Evolutionary conservation across 1,140 invertebrate species (phyloP).

Genomic region (Zaprionus tsacasi): DNA sequence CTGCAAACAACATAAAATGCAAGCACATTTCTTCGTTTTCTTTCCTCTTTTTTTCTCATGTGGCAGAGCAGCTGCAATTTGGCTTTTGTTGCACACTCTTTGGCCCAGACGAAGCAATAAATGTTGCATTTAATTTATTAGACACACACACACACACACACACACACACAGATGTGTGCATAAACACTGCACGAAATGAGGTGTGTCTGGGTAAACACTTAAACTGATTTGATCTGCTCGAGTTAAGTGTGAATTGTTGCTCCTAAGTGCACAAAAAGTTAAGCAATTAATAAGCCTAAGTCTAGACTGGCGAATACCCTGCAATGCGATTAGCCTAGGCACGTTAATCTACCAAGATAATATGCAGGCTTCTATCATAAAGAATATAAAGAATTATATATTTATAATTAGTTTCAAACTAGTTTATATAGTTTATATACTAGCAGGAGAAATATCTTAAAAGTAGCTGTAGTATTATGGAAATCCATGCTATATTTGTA

Average conservation of each 20-base stretch:
- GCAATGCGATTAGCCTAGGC: not conserved
- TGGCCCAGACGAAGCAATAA: slow-evolving; percentile 69
- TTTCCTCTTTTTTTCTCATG: slow-evolving; percentile 20
- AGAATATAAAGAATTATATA: too few species aligned
- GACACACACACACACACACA: slow-evolving; percentile 11
- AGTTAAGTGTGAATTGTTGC: slow-evolving; percentile 18
- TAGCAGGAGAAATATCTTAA: not conserved
- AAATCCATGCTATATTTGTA: not conserved
- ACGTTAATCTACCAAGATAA: too few species aligned
- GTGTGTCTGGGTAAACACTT: slow-evolving; percentile 32
- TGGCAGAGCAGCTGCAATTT: slow-evolving; percentile 55
- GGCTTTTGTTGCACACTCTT: slow-evolving; percentile 10
- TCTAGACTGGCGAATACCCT: not conserved
- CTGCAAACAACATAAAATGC: slow-evolving; percentile 46
- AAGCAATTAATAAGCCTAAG: not conserved
- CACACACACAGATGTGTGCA: not conserved
- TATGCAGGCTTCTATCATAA: too few species aligned
- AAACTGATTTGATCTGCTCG: slow-evolving; percentile 19
- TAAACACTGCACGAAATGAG: slow-evolving; percentile 36
- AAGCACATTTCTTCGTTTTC: slow-evolving; percentile 25
- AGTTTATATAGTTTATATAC: too few species aligned
- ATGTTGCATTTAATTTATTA: slow-evolving; percentile 80
- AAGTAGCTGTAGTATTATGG: not conserved
- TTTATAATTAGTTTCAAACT: too few species aligned
- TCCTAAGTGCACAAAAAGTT: not conserved